Conservation (phyloP, 2,888 invertebrate genomes). For the Endotricha flammealis region DNA sequence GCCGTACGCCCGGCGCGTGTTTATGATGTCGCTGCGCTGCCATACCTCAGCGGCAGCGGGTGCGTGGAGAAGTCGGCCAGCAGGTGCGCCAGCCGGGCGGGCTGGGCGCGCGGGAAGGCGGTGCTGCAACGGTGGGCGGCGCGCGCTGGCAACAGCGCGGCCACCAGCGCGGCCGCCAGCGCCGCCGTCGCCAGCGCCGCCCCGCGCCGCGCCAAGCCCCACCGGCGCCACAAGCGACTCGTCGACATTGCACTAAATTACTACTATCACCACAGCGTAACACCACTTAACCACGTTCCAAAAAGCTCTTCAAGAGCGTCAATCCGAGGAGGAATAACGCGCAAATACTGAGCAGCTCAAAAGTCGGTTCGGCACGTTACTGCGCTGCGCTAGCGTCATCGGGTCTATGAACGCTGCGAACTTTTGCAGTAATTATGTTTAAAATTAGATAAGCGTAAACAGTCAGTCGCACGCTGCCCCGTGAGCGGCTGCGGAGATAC, state of each 20-base stretch:
- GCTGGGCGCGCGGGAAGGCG: slow-evolving; percentile 21
- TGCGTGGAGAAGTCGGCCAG: slow-evolving; percentile 50
- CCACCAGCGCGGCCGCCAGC: slow-evolving; percentile 5
- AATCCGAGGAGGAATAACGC: too few relatives aligned
- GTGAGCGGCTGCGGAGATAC: not conserved
- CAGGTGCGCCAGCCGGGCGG: slow-evolving; percentile 33
- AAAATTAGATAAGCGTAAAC: slow-evolving; percentile 14
- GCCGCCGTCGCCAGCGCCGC: slow-evolving; percentile 5
- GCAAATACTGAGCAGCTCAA: too few relatives aligned
- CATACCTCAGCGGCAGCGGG: slow-evolving; percentile 24
- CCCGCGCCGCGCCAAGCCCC: slow-evolving; percentile 8
- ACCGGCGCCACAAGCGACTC: slow-evolving; percentile 12
- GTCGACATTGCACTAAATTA: too few relatives aligned
- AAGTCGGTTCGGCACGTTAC: too few relatives aligned
- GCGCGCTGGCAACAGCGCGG: slow-evolving; percentile 18
- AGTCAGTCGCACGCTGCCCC: not conserved
- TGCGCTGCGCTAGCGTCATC: too few relatives aligned
- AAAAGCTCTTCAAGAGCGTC: slow-evolving; percentile 15
- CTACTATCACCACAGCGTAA: slow-evolving; percentile 15
- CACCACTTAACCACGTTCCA: slow-evolving; percentile 11
- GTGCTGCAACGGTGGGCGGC: slow-evolving; percentile 14
- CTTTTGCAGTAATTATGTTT: slow-evolving; percentile 11
- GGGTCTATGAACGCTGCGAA: slow-evolving; percentile 9
- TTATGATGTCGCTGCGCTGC: not conserved
- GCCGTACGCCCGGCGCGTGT: not conserved